Percentiles rank a stretch among this genome's conserved stretches.
These are phyloP conservation scores for Steatocranus sp. DNA, from an alignment of 2,797 vertebrate genomes.

Conservation along the genomic window DNA sequence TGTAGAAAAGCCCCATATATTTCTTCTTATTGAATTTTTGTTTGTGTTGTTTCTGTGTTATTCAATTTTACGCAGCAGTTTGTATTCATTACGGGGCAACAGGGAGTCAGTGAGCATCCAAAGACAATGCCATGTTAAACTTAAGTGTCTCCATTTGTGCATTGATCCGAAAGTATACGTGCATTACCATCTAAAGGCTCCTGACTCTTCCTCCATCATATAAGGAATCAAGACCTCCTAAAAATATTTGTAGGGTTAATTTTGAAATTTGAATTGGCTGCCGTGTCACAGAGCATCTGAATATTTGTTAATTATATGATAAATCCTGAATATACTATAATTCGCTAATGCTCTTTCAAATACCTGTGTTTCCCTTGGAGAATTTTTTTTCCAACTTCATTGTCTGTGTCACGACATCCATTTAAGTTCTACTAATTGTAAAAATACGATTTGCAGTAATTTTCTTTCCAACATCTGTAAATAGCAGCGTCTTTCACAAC, in stretches of 20 bases:
- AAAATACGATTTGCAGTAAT: neutral
- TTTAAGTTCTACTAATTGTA: neutral
- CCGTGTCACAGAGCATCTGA: neutral
- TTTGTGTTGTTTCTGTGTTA: slow-evolving; percentile 57
- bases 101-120: slow-evolving; percentile 30
- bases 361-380: accelerated
- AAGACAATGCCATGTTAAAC: slow-evolving; percentile 21
- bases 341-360: neutral
- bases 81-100: slow-evolving; percentile 56
- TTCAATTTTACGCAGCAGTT: slow-evolving; percentile 62
- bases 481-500: neutral
- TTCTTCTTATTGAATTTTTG: slow-evolving; percentile 63
- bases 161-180: slow-evolving; percentile 23
- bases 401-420: accelerated
- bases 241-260: neutral
- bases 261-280: neutral
- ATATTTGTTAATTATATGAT: neutral
- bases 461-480: neutral
- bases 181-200: slow-evolving; percentile 44
- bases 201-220: slow-evolving; percentile 33
- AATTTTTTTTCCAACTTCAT: accelerated
- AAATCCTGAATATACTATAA: neutral
- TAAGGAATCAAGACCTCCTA: neutral
- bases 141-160: slow-evolving; percentile 24
- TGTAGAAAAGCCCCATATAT: slow-evolving; percentile 66